Percentiles rank a stretch among this genome's conserved stretches.
These are phyloP conservation scores for Scaptomyza hsui DNA, from an alignment of 1,140 invertebrate genomes.

Conservation along the genomic window DNA sequence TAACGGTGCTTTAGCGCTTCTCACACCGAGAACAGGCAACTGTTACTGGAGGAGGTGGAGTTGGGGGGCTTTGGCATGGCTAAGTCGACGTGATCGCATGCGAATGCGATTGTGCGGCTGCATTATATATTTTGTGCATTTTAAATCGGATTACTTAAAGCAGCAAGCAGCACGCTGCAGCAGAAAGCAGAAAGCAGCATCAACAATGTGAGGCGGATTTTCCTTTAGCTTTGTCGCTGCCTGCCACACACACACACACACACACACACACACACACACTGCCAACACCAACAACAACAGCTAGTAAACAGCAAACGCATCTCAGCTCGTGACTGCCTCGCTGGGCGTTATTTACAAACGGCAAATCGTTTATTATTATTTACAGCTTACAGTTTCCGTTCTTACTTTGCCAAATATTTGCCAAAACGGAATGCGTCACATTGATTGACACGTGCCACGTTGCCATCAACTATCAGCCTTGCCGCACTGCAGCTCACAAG, in stretches of 20 bases:
- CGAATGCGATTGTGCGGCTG: constrained; percentile 76
- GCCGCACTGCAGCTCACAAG: constrained; percentile 61
- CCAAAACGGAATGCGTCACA: constrained; percentile 48
- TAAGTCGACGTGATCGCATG: constrained; percentile 73
- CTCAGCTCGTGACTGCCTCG: constrained; percentile 2
- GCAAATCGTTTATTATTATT: constrained; percentile 74
- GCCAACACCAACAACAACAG: constrained; percentile 3
- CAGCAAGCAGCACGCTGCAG: constrained; percentile 33
- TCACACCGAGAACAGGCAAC: not conserved
- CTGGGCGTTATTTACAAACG: constrained; percentile 33
- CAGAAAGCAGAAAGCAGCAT: constrained; percentile 17
- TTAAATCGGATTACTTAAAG: constrained; percentile 81
- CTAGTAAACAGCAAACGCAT: not conserved
- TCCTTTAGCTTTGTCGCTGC: constrained; percentile 48
- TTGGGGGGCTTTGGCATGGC: not conserved
- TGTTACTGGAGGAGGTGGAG: too few relatives aligned
- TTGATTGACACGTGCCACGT: constrained; percentile 62
- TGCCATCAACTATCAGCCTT: constrained; percentile 19
- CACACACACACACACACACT: not conserved
- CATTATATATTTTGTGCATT: constrained; percentile 76
- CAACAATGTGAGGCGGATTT: constrained; percentile 56
- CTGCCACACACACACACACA: not conserved
- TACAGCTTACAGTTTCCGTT: constrained; percentile 57
- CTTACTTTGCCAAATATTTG: constrained; percentile 53
- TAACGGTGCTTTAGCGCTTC: constrained; percentile 5